Evolutionary conservation across 1,140 invertebrate species (phyloP).

Genomic region (Aphidius gifuensis): DNA sequence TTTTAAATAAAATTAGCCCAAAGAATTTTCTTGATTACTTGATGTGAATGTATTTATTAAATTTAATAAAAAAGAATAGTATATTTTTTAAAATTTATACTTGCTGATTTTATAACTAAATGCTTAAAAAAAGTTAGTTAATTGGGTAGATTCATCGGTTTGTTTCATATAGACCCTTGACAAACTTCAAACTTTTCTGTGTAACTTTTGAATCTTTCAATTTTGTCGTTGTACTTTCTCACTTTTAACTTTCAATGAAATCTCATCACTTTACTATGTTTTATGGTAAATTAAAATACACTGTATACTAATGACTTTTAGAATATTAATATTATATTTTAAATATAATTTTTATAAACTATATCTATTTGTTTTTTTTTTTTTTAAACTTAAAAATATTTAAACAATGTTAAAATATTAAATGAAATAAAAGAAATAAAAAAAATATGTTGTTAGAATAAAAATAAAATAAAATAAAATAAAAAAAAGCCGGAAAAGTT

Average conservation of each 20-base stretch:
- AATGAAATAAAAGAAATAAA: not conserved
- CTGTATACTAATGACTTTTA: constrained; percentile 12
- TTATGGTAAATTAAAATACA: constrained; percentile 8
- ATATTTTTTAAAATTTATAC: no score
- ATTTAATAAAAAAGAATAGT: not conserved
- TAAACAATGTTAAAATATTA: no score
- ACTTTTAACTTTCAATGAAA: constrained; percentile 13
- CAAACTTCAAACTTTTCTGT: constrained; percentile 9
- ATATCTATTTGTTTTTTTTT: not conserved
- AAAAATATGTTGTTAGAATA: not conserved
- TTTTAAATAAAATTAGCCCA: no score
- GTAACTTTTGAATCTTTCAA: constrained; percentile 6
- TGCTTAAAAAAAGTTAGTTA: constrained; percentile 8
- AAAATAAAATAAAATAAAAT: no score
- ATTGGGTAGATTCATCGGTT: constrained; percentile 20
- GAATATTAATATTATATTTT: constrained; percentile 10
- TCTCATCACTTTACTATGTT: constrained; percentile 14
- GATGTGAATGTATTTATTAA: not conserved
- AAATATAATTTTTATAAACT: not conserved
- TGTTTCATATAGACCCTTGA: constrained; percentile 21
- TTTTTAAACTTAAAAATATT: no score
- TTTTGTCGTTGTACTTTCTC: constrained; percentile 3
- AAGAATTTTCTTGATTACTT: not conserved
- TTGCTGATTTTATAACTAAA: not conserved
- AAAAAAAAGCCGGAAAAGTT: not conserved